A percentile compares a stretch with the other conserved stretches of the same genome.
phyloP scores from a whole-genome alignment of 2,797 vertebrate species.

The Halcyon leucocephala region DNA sequence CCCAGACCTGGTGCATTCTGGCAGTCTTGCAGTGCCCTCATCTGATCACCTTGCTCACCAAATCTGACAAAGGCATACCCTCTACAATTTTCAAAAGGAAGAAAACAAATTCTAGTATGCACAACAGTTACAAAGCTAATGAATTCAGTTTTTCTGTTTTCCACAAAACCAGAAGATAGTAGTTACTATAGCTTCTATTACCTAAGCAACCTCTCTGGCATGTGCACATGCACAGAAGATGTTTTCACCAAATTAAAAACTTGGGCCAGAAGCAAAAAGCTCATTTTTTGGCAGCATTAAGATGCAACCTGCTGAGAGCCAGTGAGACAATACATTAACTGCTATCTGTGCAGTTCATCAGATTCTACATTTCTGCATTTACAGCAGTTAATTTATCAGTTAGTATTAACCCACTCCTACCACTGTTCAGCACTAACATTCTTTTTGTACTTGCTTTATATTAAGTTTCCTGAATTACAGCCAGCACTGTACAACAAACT shows the following conservation, averaged over 20 bases:
- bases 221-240: neutral
- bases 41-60: conserved; percentile 91
- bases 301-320: neutral
- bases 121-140: conserved; percentile 41
- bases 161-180: neutral
- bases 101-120: conserved; percentile 57
- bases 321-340: neutral
- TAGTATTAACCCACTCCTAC: neutral
- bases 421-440: neutral
- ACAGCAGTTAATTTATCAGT: neutral
- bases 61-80: conserved; percentile 94
- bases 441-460: neutral
- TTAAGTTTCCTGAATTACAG: neutral
- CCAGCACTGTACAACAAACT: neutral
- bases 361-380: neutral
- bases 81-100: conserved; percentile 79
- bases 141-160: neutral
- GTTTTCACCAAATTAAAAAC: neutral
- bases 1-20: conserved; percentile 90
- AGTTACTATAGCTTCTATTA: neutral
- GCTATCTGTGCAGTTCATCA: neutral
- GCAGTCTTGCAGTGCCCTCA: conserved; percentile 92
- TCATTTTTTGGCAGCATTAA: neutral
- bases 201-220: neutral
- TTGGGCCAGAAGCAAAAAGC: conserved; percentile 17